Evolutionary conservation across 2,888 invertebrate genomes (phyloP).

Genomic region (Drosophila maculinotata): DNA sequence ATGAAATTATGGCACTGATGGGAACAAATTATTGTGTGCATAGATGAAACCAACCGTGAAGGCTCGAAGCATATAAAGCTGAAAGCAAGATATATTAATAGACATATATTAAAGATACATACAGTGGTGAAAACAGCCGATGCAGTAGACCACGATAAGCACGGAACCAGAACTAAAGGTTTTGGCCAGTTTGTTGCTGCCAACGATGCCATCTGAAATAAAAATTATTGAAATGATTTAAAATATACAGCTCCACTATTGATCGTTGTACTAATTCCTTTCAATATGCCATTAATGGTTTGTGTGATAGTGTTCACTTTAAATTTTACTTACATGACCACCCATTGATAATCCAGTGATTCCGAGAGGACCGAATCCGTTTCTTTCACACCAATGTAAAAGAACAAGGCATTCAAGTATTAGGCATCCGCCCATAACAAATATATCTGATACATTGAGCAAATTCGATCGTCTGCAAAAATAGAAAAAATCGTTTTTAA

Average conservation of each 20-base stretch:
- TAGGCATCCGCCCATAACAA: slow-evolving; percentile 99
- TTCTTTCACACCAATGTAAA: slow-evolving; percentile 96
- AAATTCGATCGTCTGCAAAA: slow-evolving; percentile 92
- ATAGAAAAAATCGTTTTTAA: neutral
- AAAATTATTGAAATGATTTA: neutral
- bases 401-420: slow-evolving; percentile 96
- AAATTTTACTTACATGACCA: slow-evolving; percentile 92
- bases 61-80: too few species aligned
- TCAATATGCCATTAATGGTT: too few species aligned
- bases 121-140: slow-evolving; percentile 97
- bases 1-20: too few species aligned
- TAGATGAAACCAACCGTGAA: slow-evolving; percentile 8
- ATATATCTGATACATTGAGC: slow-evolving; percentile 98
- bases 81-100: too few species aligned
- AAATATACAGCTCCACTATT: neutral
- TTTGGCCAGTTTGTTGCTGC: slow-evolving; percentile 98
- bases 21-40: too few species aligned
- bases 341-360: slow-evolving; percentile 99
- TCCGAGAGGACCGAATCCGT: slow-evolving; percentile 96
- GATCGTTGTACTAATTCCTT: too few species aligned
- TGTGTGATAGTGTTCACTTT: too few species aligned
- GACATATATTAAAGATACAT: slow-evolving; percentile 57
- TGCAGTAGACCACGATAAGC: slow-evolving; percentile 98
- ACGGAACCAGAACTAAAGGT: slow-evolving; percentile 96
- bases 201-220: slow-evolving; percentile 96